Conservation (phyloP, 2,888 invertebrate genomes). For the Leptodirus hochenwartii region DNA sequence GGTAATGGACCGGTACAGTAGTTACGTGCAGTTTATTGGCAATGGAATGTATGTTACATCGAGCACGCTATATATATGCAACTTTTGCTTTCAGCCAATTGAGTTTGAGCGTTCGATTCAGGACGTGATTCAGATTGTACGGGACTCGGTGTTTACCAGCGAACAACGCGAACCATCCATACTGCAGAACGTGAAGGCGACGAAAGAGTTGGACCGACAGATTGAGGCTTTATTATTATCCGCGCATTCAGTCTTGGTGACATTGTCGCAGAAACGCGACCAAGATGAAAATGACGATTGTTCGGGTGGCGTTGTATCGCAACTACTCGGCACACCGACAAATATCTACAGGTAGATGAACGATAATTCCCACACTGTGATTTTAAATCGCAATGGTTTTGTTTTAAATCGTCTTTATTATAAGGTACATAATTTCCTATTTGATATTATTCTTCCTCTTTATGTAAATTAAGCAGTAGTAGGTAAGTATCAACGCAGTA, state of each 20-base stretch:
- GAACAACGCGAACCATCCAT: slow-evolving; percentile 45
- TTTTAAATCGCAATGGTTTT: too few relatives aligned
- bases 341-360: slow-evolving; percentile 19
- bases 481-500: too few relatives aligned
- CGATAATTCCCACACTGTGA: too few relatives aligned
- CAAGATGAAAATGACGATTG: slow-evolving; percentile 41
- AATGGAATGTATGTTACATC: too few relatives aligned
- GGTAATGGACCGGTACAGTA: too few relatives aligned
- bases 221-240: slow-evolving; percentile 42
- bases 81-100: slow-evolving; percentile 38
- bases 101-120: slow-evolving; percentile 53
- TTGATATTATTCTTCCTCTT: too few relatives aligned
- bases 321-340: slow-evolving; percentile 42
- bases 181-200: slow-evolving; percentile 33
- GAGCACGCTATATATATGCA: too few relatives aligned
- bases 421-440: too few relatives aligned
- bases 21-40: too few relatives aligned
- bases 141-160: slow-evolving; percentile 50
- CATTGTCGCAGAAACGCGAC: slow-evolving; percentile 49
- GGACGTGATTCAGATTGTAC: slow-evolving; percentile 49
- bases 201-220: slow-evolving; percentile 29
- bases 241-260: slow-evolving; percentile 49
- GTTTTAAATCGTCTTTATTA: too few relatives aligned
- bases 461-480: too few relatives aligned
- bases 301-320: slow-evolving; percentile 38